Percentiles rank a stretch among this genome's conserved stretches.
Conservation (phyloP, 1,140 invertebrate genomes). For the Heterodera schachtii region DNA sequence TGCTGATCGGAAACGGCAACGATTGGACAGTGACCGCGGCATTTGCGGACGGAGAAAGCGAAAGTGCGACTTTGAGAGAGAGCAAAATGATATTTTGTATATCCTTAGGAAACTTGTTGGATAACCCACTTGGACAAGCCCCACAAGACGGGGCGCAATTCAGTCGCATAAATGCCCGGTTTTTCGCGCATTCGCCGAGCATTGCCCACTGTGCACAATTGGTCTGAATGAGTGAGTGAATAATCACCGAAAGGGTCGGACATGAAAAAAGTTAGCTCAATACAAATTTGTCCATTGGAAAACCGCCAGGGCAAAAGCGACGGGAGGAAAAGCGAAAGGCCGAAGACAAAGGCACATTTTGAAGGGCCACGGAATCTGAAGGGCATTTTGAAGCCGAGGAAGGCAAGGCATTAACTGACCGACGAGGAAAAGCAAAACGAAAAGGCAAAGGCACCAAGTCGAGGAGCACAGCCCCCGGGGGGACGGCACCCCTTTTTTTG, state of each 20-base stretch:
- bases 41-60: background rate
- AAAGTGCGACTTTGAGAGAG: background rate
- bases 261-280: background rate
- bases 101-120: background rate
- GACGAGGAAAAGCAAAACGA: background rate
- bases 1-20: constrained; percentile 13
- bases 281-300: constrained; percentile 11
- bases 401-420: background rate
- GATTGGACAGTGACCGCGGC: background rate
- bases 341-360: background rate
- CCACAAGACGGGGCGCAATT: constrained; percentile 44
- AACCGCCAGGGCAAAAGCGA: constrained; percentile 28
- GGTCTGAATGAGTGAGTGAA: constrained; percentile 10
- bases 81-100: background rate
- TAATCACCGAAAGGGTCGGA: constrained; percentile 8
- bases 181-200: constrained; percentile 36
- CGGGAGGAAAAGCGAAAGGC: background rate
- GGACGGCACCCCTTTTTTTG: background rate
- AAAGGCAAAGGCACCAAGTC: background rate
- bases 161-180: constrained; percentile 40
- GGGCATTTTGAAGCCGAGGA: constrained; percentile 16
- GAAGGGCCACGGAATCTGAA: constrained; percentile 22
- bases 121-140: constrained; percentile 17
- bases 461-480: background rate
- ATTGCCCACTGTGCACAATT: constrained; percentile 41